Evolutionary conservation across 2,888 invertebrate genomes (phyloP), one percentile per base, ranked within the genome.

Genomic region (Furcula furcula): DNA sequence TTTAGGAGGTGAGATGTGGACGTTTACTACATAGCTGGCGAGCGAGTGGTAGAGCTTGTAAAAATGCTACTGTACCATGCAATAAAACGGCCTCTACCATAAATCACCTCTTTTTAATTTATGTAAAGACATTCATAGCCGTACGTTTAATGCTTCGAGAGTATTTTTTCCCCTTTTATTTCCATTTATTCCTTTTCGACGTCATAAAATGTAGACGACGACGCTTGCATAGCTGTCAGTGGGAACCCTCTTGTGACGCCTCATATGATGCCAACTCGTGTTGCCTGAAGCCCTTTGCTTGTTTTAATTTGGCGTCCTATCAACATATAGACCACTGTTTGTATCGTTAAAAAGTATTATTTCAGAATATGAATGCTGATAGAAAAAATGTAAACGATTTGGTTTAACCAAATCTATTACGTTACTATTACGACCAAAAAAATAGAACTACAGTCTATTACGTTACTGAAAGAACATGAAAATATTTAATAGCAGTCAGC

Each of bases 21-120:
- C 12, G 23, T 12, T 13, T n/a, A 26, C 26, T 9, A 14, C 14
- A 14, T 26, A 7, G 16, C 11, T 18, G 10, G 18, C 10, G 11
- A 38, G 35, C 32, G 31, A n/a, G n/a, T n/a, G n/a, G n/a, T n/a
- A n/a, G 21, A 25, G 40, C 49, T 40, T 52, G 49, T 58, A 55
- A 55, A 49, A 63, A 38, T 46, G 36, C 45, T 50, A 47, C 36
- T 44, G 39, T 52, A 51, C 18, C 28, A 18, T 18, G 28, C 18
- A 28, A 28, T 28, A 28, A 28, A 28, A 11, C 10, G 15, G 10
- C 18, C 27, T 51, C 3, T 12, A 6, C 11, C 16, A 78, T 79
- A 77, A 77, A 78, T 79, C 76, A 76, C 69, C 60, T 64, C 62
- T 55, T 69, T 81, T 78, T 78, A 79, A 79, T 79, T 79, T 76